phyloP scores from a whole-genome alignment of 2,113 vertebrate genomes.

The Tenrec ecaudatus region DNA sequence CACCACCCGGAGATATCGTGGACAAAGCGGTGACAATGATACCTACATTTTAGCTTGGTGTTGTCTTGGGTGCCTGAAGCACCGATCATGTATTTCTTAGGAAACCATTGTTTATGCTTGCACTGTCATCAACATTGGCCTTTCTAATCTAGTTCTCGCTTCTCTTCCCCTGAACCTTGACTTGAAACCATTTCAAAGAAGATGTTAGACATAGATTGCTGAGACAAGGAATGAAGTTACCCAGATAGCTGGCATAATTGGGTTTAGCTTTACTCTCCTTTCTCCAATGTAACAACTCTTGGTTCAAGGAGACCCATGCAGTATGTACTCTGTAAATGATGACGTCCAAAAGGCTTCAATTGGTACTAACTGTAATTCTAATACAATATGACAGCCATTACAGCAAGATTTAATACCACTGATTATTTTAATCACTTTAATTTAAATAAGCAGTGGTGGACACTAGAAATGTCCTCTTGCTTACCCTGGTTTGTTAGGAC shows the following conservation, averaged over 20 bases:
- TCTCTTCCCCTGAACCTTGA: slow-evolving; percentile 30
- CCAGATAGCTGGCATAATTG: no score
- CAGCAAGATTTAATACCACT: slow-evolving; percentile 59
- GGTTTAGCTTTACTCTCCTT: slow-evolving; percentile 14
- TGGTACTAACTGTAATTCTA: slow-evolving; percentile 25
- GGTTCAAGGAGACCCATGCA: not conserved
- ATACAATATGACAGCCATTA: slow-evolving; percentile 14
- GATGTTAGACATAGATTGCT: slow-evolving; percentile 33
- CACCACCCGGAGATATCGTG: not conserved
- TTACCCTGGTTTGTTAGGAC: slow-evolving; percentile 55
- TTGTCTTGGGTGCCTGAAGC: not conserved
- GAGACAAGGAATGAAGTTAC: not conserved
- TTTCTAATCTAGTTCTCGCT: slow-evolving; percentile 40
- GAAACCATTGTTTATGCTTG: not conserved
- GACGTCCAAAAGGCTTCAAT: not conserved
- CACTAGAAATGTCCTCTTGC: slow-evolving; percentile 52
- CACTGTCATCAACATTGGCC: slow-evolving; percentile 18
- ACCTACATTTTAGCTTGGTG: not conserved
- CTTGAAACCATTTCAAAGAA: slow-evolving; percentile 49
- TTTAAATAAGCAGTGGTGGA: slow-evolving; percentile 59
- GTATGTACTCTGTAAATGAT: slow-evolving; percentile 21
- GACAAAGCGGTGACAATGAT: not conserved
- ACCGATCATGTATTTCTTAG: not conserved
- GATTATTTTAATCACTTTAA: slow-evolving; percentile 64
- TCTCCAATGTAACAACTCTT: not conserved